Evolutionary conservation across 2,113 vertebrate genomes (phyloP), one percentile per base, ranked within the genome.

Genomic region (Rhea americana): DNA sequence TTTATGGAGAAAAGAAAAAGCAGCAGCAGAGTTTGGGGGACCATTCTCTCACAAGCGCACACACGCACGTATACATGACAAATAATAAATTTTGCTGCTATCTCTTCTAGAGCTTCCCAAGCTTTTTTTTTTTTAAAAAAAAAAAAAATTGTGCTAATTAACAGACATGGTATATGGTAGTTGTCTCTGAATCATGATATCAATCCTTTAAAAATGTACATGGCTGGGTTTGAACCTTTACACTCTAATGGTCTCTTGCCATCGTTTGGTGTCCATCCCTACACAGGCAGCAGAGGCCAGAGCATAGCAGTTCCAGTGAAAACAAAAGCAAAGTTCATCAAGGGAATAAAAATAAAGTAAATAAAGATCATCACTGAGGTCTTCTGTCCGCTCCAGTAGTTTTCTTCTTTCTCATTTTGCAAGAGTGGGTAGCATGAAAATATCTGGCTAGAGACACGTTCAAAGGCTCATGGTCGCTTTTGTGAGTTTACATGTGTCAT

Each of bases 141-240:
- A 91, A 61, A 43, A 81, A 55, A 94, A 93, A 77, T 93, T 90
- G 30, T 82, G 35, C 51, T 96, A 96, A 96, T 86, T 89, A 72
- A 32, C 41, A 76, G 13, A 56, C 48, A 85, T 84, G 28, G 43
- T 81, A 92, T 48, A 85, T 84, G 28, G 43, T 81, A 92, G 93
- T 91, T 92, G 65, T 68, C 80, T 90, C 51, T 71, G 84, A 97
- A 58, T 47, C 25, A 8, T 24, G 51, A 96, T 63, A 94, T 47
- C 92, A 89, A 95, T 93, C 80, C 25, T 82, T 82, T 53, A 10
- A 79, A 81, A 79, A 7, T 41, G 6, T 48, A 41, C 1, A 1
- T 65, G 75, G 41, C 7, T 1, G 30, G 5, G 59, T 84, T 88
- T 86, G 67, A 75, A 95, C 26, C 32, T 95, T 76, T 59, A 58